phyloP scores from a whole-genome alignment of 2,113 vertebrate genomes.

The Lonchura striata region DNA sequence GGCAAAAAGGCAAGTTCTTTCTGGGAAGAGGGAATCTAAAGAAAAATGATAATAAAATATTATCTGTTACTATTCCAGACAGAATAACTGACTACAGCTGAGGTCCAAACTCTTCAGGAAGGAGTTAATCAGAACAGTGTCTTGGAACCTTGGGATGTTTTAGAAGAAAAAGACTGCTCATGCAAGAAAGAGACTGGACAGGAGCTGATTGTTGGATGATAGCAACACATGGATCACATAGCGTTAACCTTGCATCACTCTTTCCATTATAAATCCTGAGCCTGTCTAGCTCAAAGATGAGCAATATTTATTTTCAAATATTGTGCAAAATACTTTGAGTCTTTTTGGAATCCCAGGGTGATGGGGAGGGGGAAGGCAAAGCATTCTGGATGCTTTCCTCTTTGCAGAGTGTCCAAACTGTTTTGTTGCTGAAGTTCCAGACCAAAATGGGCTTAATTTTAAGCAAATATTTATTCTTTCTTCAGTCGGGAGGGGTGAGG shows the following conservation, averaged over 20 bases:
- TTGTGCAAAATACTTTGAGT: conserved; percentile 60
- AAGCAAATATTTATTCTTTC: conserved; percentile 66
- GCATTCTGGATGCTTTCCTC: conserved; percentile 42
- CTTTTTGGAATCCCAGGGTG: conserved; percentile 38
- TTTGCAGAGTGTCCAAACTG: conserved; percentile 11
- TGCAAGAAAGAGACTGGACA: not conserved
- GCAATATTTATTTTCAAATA: conserved; percentile 70
- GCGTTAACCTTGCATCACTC: conserved; percentile 38
- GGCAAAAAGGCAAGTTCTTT: not conserved
- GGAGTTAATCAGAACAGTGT: conserved; percentile 19
- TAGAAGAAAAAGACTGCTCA: not conserved
- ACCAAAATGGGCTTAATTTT: conserved; percentile 58
- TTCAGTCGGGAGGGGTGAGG: conserved; percentile 34
- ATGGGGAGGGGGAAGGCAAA: not conserved
- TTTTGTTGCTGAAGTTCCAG: conserved; percentile 54
- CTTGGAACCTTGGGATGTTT: not conserved
- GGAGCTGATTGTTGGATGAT: conserved; percentile 37
- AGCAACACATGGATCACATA: conserved; percentile 50
- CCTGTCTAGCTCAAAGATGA: conserved; percentile 36
- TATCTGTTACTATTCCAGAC: not conserved
- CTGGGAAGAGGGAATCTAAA: not conserved
- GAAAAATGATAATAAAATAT: not conserved
- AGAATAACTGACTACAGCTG: not conserved
- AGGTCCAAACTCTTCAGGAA: not conserved
- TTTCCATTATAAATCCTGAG: conserved; percentile 50